These are phyloP conservation scores for Diabrotica undecimpunctata DNA, from an alignment of 1,140 invertebrate species.

Conservation along the genomic window DNA sequence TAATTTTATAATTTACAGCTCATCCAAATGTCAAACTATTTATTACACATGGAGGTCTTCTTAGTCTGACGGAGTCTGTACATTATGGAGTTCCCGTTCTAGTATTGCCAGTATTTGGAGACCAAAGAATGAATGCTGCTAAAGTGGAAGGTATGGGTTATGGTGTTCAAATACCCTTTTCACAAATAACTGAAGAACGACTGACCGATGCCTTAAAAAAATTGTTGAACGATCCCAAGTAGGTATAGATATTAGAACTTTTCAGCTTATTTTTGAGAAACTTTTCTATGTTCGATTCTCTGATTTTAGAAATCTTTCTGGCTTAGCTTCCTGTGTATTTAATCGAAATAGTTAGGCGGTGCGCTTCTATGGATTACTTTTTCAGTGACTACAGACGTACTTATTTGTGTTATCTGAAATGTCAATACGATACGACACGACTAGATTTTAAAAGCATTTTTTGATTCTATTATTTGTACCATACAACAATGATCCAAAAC, in stretches of 20 bases:
- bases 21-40: conserved; percentile 30
- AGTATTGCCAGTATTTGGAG: conserved; percentile 39
- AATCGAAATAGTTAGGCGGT: no score
- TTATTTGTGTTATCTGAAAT: no score
- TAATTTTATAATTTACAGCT: conserved; percentile 18
- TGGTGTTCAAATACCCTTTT: conserved; percentile 14
- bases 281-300: no score
- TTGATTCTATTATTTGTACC: no score
- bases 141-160: conserved; percentile 29
- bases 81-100: conserved; percentile 52
- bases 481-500: no score
- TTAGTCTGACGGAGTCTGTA: conserved; percentile 44
- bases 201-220: conserved; percentile 17
- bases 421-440: no score
- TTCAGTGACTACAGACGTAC: no score
- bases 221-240: conserved; percentile 25
- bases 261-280: no score
- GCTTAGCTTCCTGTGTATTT: no score
- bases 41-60: conserved; percentile 29
- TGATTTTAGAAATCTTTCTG: no score
- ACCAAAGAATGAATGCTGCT: conserved; percentile 37
- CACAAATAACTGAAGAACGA: conserved; percentile 18
- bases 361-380: no score
- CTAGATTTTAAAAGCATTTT: no score
- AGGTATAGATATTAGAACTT: conserved; percentile 13